Conservation (phyloP, 2,888 invertebrate genomes). For the Ashinkailepas kermadecensis region DNA sequence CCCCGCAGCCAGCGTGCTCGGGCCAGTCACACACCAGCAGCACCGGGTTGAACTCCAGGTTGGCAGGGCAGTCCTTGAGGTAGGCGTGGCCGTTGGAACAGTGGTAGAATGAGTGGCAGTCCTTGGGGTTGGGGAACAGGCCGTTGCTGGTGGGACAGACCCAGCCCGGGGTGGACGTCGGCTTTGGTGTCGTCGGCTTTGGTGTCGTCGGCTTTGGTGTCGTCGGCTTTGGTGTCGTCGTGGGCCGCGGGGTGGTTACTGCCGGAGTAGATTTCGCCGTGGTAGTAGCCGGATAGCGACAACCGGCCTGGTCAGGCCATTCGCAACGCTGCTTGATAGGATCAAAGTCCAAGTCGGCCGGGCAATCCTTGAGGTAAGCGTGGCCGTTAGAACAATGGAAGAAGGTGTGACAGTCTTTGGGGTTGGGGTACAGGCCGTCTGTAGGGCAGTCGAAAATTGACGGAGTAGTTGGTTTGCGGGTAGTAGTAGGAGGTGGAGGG, state of each 20-base stretch:
- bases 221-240: neutral
- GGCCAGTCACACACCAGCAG: conserved; percentile 34
- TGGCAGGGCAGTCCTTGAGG: conserved; percentile 31
- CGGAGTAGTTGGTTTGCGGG: no score
- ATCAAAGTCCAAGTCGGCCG: neutral
- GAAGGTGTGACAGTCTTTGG: conserved; percentile 26
- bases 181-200: neutral
- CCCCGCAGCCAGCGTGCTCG: conserved; percentile 28
- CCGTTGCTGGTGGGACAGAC: conserved; percentile 28
- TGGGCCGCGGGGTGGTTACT: neutral
- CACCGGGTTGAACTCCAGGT: conserved; percentile 31
- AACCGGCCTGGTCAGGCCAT: neutral
- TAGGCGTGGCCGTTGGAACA: conserved; percentile 26
- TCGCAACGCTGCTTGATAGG: neutral
- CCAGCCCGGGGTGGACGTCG: neutral
- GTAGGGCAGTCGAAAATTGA: no score
- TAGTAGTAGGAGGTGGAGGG: neutral
- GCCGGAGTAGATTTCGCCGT: neutral
- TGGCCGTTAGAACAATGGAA: neutral
- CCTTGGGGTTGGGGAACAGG: conserved; percentile 30
- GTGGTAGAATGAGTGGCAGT: conserved; percentile 32
- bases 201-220: neutral
- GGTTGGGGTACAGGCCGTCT: no score
- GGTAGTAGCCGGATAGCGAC: neutral
- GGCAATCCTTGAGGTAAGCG: neutral